Conservation (phyloP, 2,888 invertebrate species). For the Mesoligia furuncula region DNA sequence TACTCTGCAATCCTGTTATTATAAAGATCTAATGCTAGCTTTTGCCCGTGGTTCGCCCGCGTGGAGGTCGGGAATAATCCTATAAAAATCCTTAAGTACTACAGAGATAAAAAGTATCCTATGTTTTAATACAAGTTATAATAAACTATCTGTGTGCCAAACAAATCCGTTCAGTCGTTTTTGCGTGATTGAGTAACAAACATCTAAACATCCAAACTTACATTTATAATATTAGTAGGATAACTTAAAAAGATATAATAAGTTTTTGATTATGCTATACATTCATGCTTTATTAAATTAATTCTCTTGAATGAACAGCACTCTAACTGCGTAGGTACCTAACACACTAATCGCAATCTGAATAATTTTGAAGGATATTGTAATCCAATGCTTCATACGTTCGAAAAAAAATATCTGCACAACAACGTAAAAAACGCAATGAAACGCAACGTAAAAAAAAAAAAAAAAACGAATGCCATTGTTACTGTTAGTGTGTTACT, state of each 20-base stretch:
- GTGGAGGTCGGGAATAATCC: background rate
- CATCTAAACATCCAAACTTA: background rate
- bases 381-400: background rate
- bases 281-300: background rate
- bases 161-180: background rate
- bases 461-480: background rate
- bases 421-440: background rate
- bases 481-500: background rate
- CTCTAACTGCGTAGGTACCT: too few species aligned
- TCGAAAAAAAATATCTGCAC: background rate
- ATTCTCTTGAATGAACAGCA: background rate
- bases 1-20: background rate
- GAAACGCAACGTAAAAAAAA: too few species aligned
- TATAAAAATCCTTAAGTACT: background rate
- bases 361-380: background rate
- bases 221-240: background rate
- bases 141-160: background rate
- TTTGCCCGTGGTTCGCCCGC: background rate
- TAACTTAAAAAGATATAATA: background rate
- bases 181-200: background rate
- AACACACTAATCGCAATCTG: background rate
- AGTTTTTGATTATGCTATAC: background rate
- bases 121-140: background rate
- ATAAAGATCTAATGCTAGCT: background rate
- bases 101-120: too few species aligned